Percentiles rank a stretch among this genome's conserved stretches.
These are phyloP conservation scores for Brachystomella parvula DNA, from an alignment of 1,140 invertebrate species.

Conservation along the genomic window DNA sequence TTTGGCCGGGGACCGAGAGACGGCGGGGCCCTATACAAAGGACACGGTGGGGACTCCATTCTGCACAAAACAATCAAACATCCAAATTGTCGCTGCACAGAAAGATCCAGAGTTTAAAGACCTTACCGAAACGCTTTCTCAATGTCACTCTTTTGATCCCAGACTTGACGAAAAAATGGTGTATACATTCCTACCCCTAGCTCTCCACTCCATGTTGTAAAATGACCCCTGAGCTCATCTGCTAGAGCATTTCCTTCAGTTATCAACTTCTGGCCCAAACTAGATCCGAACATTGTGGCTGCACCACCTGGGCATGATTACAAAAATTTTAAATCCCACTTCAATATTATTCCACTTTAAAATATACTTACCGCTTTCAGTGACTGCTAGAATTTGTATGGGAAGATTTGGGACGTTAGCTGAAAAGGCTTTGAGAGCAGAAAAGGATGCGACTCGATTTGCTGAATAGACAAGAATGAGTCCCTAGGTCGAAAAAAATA, in stretches of 20 bases:
- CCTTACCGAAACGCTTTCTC: constrained; percentile 66
- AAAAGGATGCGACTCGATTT: constrained; percentile 86
- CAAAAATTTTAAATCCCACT: not conserved
- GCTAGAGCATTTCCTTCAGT: constrained; percentile 78
- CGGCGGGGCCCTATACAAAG: constrained; percentile 34
- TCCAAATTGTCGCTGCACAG: not conserved
- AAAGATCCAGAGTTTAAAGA: not conserved
- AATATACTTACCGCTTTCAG: constrained; percentile 66
- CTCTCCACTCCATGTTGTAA: constrained; percentile 61
- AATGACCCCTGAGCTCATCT: constrained; percentile 83
- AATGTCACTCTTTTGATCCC: constrained; percentile 90
- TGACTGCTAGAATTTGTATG: constrained; percentile 88
- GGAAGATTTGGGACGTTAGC: constrained; percentile 89
- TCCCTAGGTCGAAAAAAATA: too few relatives aligned
- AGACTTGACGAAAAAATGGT: constrained; percentile 91
- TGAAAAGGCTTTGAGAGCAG: constrained; percentile 87
- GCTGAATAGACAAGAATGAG: constrained; percentile 93
- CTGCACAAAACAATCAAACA: constrained; percentile 8
- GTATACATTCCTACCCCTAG: constrained; percentile 75
- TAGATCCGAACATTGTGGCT: constrained; percentile 81
- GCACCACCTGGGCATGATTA: constrained; percentile 52
- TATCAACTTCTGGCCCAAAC: constrained; percentile 79
- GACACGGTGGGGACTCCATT: constrained; percentile 37
- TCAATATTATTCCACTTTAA: not conserved
- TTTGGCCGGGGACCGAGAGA: constrained; percentile 20